A percentile compares a stretch with the other conserved stretches of the same genome.
Evolutionary conservation across 2,888 invertebrate species (phyloP).

Genomic region (Meiosimyza platycephala): DNA sequence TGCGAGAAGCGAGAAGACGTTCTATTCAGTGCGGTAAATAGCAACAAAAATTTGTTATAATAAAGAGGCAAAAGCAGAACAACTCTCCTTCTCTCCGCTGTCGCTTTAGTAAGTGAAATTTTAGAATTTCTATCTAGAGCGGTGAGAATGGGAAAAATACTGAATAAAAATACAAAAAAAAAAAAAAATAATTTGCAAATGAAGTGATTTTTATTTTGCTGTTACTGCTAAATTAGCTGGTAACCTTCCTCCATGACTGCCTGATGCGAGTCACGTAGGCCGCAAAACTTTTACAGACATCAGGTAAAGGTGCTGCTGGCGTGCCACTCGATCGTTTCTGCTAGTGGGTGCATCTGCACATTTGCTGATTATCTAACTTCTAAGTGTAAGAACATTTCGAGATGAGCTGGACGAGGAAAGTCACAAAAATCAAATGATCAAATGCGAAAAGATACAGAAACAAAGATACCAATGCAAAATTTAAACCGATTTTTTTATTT

Average conservation of each 20-base stretch:
- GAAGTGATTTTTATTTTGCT: constrained; percentile 13
- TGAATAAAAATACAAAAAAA: constrained; percentile 4
- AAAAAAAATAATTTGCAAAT: constrained; percentile 13
- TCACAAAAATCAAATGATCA: no score
- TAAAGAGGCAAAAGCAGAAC: not conserved
- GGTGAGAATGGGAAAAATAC: constrained; percentile 12
- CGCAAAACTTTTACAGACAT: not conserved
- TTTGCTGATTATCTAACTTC: not conserved
- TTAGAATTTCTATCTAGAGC: constrained; percentile 18
- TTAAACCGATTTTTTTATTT: no score
- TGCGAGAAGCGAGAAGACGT: constrained; percentile 10
- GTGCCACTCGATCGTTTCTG: no score
- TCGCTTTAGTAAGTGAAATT: constrained; percentile 9
- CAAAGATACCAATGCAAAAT: no score
- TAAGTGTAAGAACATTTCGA: no score
- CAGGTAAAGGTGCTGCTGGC: no score
- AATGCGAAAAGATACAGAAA: no score
- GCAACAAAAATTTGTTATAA: not conserved
- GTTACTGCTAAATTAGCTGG: not conserved
- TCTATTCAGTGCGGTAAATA: not conserved
- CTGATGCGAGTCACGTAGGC: constrained; percentile 48
- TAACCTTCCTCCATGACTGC: constrained; percentile 23
- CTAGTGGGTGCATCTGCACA: not conserved
- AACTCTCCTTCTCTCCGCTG: not conserved
- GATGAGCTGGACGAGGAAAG: no score